Evolutionary conservation across 30 jellyfish, hydroid and myxozoan species (phyloP).

Genomic region (Mastigias papua): DNA sequence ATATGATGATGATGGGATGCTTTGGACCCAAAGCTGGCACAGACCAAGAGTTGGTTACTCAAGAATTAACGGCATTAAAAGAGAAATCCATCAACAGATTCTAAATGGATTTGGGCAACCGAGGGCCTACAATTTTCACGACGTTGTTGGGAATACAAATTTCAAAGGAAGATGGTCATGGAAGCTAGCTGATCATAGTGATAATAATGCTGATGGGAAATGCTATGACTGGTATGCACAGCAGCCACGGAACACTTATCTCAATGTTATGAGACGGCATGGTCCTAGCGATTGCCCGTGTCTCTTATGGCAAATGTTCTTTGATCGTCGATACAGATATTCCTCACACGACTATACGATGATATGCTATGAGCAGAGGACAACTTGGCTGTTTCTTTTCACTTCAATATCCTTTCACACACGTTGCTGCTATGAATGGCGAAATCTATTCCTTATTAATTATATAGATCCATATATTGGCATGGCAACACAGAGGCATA

Average conservation of each 20-base stretch:
- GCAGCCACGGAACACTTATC: conserved; percentile 17
- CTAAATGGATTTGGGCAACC: conserved; percentile 28
- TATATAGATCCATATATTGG: not conserved
- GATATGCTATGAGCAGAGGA: conserved; percentile 30
- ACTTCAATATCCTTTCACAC: conserved; percentile 28
- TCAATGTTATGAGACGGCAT: conserved; percentile 6
- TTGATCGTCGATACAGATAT: conserved; percentile 55
- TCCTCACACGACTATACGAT: not conserved
- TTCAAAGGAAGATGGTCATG: conserved; percentile 64
- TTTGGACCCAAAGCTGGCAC: conserved; percentile 40
- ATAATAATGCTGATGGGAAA: conserved; percentile 29
- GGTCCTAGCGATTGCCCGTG: conserved; percentile 63
- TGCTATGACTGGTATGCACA: conserved; percentile 60
- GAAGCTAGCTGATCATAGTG: conserved; percentile 43
- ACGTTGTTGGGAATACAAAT: conserved; percentile 45
- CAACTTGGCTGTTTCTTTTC: conserved; percentile 22
- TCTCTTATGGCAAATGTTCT: conserved; percentile 14
- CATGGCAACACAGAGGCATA: conserved; percentile 14
- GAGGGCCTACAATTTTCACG: conserved; percentile 59
- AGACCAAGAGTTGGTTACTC: conserved; percentile 24
- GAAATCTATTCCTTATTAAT: not conserved
- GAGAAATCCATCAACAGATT: not conserved
- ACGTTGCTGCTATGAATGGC: conserved; percentile 30
- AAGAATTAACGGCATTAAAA: not conserved
- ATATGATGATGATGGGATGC: conserved; percentile 60